These are phyloP conservation scores for Lipotes vexillifer DNA, from an alignment of 2,113 vertebrate genomes.

Conservation along the genomic window DNA sequence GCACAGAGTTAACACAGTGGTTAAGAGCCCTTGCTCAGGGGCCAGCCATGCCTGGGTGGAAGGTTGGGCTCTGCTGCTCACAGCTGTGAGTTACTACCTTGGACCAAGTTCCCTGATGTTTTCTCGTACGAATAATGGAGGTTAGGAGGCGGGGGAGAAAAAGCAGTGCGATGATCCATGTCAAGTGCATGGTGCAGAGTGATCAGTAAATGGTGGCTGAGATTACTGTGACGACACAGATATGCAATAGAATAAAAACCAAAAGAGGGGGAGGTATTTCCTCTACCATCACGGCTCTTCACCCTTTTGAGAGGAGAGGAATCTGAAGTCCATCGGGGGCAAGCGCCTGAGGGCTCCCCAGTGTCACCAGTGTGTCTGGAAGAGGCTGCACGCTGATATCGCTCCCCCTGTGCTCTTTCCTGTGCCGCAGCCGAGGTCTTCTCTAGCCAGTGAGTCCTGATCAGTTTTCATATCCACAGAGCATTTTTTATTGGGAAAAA, in stretches of 20 bases:
- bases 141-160: not conserved
- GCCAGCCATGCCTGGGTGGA: not conserved
- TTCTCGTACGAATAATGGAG: not conserved
- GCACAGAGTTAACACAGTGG: not conserved
- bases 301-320: not conserved
- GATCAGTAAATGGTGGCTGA: not conserved
- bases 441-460: not conserved
- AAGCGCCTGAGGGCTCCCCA: not conserved
- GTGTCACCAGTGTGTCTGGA: not conserved
- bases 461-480: not conserved
- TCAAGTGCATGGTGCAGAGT: not conserved
- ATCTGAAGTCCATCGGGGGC: not conserved
- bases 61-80: not conserved
- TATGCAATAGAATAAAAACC: not conserved
- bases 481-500: not conserved
- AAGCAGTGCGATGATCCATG: not conserved
- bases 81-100: not conserved
- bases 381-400: not conserved
- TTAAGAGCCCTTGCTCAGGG: not conserved
- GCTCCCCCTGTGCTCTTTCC: not conserved
- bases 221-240: not conserved
- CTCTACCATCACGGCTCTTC: not conserved
- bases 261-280: not conserved
- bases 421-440: not conserved
- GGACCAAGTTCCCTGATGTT: not conserved